Evolutionary conservation across 2,888 invertebrate genomes (phyloP), one percentile per base, ranked within the genome.

Genomic region (Temnothorax unifasciatus): DNA sequence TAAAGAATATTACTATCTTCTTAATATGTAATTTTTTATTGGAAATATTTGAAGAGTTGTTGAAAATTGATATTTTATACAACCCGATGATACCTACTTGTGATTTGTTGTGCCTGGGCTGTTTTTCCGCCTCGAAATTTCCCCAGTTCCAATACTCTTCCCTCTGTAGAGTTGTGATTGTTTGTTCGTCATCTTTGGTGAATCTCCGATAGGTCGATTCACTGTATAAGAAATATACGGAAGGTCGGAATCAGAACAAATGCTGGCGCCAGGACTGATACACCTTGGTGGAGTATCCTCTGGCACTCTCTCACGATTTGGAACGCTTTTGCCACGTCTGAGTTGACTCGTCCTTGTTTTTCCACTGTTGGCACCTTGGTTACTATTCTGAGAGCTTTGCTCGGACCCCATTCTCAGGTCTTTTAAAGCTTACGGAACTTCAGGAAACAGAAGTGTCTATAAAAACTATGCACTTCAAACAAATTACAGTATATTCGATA

Each of bases 211-310:
- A 13, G 98, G 98, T 82, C 98, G 96, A 93, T 98, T 98, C 0
- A 97, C 97, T 0, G 98, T 98, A 90, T 99, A 98, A 0, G 98
- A 98, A 91, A 98, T 98, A 94, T 98, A 98, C 0, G 98, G 98
- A 77, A 98, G 95, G 94, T 98, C 98, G 0, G 98, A 97, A 93
- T 98, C 98, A 0, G 98, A 98, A 93, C 98, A 98, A 13, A 98
- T 97, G 91, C 98, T 98, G 0, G 98, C 97, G 0, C 98, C 98
- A 0, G 98, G 98, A 0, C 98, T 98, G 6, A 97, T 97, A 87
- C 97, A 97, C 4, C 97, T 96, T 2, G 97, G 97, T 0, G 97
- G 96, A 0, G 94, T 94, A 64, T 94, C 94, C 15, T 93, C 93
- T 0, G 94, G 93, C 15, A 94, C 47, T 76, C 92, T 90, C 57